A percentile compares a stretch with the other conserved stretches of the same genome.
phyloP scores from a whole-genome alignment of 2,888 invertebrate genomes.

The Drosophila incognita region DNA sequence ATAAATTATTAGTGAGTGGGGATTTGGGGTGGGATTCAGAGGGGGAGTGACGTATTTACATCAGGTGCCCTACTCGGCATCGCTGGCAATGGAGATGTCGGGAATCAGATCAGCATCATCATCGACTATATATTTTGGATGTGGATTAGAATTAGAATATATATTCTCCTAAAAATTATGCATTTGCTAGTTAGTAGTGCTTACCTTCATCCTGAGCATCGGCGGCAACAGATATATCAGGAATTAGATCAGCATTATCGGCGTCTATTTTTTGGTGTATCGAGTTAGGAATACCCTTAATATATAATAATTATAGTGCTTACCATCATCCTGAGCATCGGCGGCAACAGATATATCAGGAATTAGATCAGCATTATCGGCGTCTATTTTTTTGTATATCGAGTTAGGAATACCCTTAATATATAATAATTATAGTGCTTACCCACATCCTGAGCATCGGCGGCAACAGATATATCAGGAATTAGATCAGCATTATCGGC shows the following conservation, averaged over 20 bases:
- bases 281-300: no score
- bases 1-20: conserved; percentile 18
- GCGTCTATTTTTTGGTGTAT: not conserved
- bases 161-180: not conserved
- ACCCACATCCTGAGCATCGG: not conserved
- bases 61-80: conserved; percentile 44
- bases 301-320: not conserved
- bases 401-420: not conserved
- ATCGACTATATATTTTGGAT: conserved; percentile 4
- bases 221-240: not conserved
- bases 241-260: not conserved
- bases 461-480: not conserved
- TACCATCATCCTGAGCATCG: conserved; percentile 7
- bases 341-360: not conserved
- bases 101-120: conserved; percentile 33
- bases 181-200: not conserved
- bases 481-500: not conserved
- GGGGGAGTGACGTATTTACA: not conserved
- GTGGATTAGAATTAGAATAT: not conserved
- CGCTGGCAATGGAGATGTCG: conserved; percentile 64
- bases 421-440: not conserved
- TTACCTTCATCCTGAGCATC: conserved; percentile 3
- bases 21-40: not conserved
- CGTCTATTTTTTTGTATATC: not conserved
- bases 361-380: not conserved